Conservation (phyloP, 2,113 vertebrate genomes). For the Heterochromis multidens region DNA sequence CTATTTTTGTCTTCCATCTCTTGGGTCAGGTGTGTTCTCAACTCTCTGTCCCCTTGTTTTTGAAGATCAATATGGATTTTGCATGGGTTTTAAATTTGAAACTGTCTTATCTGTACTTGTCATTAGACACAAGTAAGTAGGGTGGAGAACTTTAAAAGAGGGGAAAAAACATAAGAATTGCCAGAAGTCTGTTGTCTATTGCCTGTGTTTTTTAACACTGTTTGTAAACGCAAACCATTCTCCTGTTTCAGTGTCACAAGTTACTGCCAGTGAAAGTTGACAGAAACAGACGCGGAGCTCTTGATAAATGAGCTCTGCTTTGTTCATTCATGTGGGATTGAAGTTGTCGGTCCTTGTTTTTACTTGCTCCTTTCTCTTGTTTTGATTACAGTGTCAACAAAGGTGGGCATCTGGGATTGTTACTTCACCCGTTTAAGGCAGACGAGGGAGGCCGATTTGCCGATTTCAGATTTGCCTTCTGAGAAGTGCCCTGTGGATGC, state of each 20-base stretch:
- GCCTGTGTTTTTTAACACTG: neutral
- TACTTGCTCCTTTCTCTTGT: slow-evolving; percentile 12
- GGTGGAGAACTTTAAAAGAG: neutral
- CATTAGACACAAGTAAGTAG: neutral
- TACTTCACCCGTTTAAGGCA: slow-evolving; percentile 18
- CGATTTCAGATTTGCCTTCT: neutral
- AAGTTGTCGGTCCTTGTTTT: slow-evolving; percentile 22
- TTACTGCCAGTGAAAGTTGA: slow-evolving; percentile 18
- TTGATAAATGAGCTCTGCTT: neutral
- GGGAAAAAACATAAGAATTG: neutral
- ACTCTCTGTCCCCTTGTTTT: neutral
- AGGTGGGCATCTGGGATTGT: slow-evolving; percentile 4
- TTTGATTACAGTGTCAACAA: slow-evolving; percentile 31
- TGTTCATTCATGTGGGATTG: neutral
- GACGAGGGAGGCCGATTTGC: neutral
- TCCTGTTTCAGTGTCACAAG: slow-evolving; percentile 11
- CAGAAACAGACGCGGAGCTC: neutral
- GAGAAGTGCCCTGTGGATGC: slow-evolving; percentile 8
- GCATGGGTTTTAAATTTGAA: neutral
- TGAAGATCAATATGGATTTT: neutral
- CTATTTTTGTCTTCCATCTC: neutral
- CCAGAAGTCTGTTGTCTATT: neutral
- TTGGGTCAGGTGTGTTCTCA: neutral
- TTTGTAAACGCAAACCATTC: neutral
- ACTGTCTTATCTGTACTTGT: neutral